Evolutionary conservation across 2,797 vertebrate species (phyloP).

Genomic region (Cyprinodon diabolis): DNA sequence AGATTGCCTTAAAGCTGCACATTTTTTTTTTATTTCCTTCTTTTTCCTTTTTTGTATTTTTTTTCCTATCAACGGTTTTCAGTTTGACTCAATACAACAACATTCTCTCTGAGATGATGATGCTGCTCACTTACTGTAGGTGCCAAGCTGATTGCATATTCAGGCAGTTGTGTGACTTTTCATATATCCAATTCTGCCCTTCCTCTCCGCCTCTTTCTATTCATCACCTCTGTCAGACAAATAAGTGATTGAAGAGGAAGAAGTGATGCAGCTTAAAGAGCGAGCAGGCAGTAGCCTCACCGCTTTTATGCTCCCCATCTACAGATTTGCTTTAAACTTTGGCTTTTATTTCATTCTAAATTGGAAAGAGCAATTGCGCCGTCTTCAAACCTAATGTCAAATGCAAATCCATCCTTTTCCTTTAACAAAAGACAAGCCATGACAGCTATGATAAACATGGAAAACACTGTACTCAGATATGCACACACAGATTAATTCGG

Average conservation of each 20-base stretch:
- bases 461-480: slow-evolving; percentile 8
- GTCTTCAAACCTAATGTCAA: slow-evolving; percentile 58
- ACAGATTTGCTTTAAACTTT: slow-evolving; percentile 57
- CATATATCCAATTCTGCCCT: slow-evolving; percentile 31
- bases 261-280: slow-evolving; percentile 53
- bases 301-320: slow-evolving; percentile 53
- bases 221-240: slow-evolving; percentile 52
- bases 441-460: slow-evolving; percentile 46
- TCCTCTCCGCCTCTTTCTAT: slow-evolving; percentile 22
- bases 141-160: slow-evolving; percentile 84
- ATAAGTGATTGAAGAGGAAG: slow-evolving; percentile 58
- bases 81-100: slow-evolving; percentile 63
- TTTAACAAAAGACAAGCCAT: slow-evolving; percentile 44
- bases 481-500: slow-evolving; percentile 17
- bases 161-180: slow-evolving; percentile 65
- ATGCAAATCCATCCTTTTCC: slow-evolving; percentile 53
- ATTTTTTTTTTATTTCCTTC: slow-evolving; percentile 69
- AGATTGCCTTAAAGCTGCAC: slow-evolving; percentile 80
- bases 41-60: slow-evolving; percentile 47
- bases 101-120: slow-evolving; percentile 49
- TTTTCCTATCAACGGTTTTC: slow-evolving; percentile 49
- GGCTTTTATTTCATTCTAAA: slow-evolving; percentile 42
- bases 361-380: slow-evolving; percentile 51
- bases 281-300: slow-evolving; percentile 37
- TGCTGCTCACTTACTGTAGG: slow-evolving; percentile 57